Evolutionary conservation across 1,140 invertebrate species (phyloP), one percentile per base, ranked within the genome.

Genomic region (Diachasma alloeum): DNA sequence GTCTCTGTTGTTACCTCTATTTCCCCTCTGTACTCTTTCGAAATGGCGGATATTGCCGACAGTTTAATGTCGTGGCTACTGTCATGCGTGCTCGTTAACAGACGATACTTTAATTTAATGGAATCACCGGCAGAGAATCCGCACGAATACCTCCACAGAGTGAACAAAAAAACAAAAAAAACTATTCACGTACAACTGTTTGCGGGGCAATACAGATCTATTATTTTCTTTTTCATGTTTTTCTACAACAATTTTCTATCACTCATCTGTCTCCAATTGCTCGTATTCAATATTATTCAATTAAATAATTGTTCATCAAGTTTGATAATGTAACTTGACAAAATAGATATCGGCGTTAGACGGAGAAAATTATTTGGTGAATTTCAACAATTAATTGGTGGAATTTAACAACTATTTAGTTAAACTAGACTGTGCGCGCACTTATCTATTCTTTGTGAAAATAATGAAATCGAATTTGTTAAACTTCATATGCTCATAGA

Each of bases 11-110:
- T 31, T 31, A 31, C 46, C 48, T 53, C 68, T 15, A 73, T 80
- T 80, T 68, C 73, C 79, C 77, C 70, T 78, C 77, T 80, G 81
- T 5, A 44, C 78, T 80, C 77, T 84, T 84, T 83, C 81, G 76
- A 87, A 88, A 87, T 84, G 81, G 84, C 87, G 88, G 87, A 88
- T 87, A 88, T 87, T 79, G 87, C 81, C 81, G 87, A 88, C 87
- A 88, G 86, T 87, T 89, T 89, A 88, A 89, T 88, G 82, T 76
- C 82, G 83, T 76, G 77, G 79, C 85, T 81, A 46, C 81, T 79
- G 84, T 87, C 85, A 87, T 83, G 83, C 80, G 76, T 78, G 79
- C 83, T 86, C 80, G 83, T 87, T 87, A 85, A 76, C 77, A 75
- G 74, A 84, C 81, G 82, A 83, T 83, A 82, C 77, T 81, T 80